Conservation (phyloP, 2,113 vertebrate species). For the Proteles cristata region DNA sequence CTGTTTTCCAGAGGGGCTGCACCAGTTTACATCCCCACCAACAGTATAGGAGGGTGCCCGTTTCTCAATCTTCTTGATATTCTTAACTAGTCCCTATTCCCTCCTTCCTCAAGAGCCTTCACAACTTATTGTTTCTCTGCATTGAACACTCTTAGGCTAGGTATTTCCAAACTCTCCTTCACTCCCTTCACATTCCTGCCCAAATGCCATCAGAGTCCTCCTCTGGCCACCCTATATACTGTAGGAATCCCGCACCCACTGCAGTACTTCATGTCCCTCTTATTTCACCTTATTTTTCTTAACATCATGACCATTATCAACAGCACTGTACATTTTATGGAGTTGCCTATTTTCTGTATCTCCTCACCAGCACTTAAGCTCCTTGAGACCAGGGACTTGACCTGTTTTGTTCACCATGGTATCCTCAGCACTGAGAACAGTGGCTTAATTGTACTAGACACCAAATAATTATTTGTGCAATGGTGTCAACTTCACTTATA, state of each 20-base stretch:
- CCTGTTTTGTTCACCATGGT: not conserved
- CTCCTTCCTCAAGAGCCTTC: not conserved
- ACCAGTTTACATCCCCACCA: no score
- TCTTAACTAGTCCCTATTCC: not conserved
- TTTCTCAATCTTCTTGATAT: not conserved
- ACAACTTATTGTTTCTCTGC: constrained; percentile 7
- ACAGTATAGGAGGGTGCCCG: no score
- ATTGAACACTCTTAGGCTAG: not conserved
- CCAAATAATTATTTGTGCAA: not conserved
- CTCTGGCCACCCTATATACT: not conserved
- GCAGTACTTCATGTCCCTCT: not conserved
- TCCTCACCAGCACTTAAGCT: not conserved
- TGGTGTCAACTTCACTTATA: not conserved
- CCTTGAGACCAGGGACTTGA: not conserved
- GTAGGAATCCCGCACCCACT: not conserved
- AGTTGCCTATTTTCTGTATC: not conserved
- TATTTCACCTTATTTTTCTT: not conserved
- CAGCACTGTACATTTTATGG: not conserved
- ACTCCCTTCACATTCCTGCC: not conserved
- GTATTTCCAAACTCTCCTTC: not conserved
- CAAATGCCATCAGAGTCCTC: not conserved
- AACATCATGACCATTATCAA: not conserved
- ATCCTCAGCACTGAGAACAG: not conserved
- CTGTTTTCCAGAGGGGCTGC: no score
- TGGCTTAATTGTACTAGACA: not conserved